phyloP scores from a whole-genome alignment of 2,888 invertebrate species.

The Macaria liturata region DNA sequence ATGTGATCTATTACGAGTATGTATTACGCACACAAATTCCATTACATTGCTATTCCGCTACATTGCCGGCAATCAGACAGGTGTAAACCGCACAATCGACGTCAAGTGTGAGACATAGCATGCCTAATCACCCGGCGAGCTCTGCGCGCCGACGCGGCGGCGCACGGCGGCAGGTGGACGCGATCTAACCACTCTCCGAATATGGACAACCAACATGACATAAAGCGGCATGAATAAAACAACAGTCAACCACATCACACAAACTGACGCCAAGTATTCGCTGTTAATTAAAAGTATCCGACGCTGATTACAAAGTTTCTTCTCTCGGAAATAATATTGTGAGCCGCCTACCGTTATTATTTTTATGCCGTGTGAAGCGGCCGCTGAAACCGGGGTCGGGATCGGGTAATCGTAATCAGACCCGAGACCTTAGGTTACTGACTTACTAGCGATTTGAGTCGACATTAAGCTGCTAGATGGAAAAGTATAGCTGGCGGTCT shows the following conservation, averaged over 20 bases:
- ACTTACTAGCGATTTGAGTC: conserved; percentile 31
- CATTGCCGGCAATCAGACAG: conserved; percentile 41
- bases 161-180: too few species aligned
- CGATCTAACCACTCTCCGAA: background rate
- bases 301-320: conserved; percentile 35
- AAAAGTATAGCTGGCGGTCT: conserved; percentile 14
- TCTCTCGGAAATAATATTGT: conserved; percentile 26
- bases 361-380: conserved; percentile 27
- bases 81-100: conserved; percentile 52
- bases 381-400: conserved; percentile 20
- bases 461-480: conserved; percentile 25
- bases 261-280: conserved; percentile 22
- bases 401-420: conserved; percentile 30
- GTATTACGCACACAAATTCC: conserved; percentile 15
- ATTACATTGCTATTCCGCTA: conserved; percentile 34
- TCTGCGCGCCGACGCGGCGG: conserved; percentile 14
- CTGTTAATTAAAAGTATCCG: conserved; percentile 32
- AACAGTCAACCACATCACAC: conserved; percentile 13
- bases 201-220: conserved; percentile 1
- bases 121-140: conserved; percentile 61
- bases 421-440: conserved; percentile 26
- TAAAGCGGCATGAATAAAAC: conserved; percentile 14
- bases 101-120: conserved; percentile 54
- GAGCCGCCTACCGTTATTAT: conserved; percentile 26
- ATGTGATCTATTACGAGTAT: background rate